Evolutionary conservation across 2,797 vertebrate genomes (phyloP).

Genomic region (Anguilla obscura): DNA sequence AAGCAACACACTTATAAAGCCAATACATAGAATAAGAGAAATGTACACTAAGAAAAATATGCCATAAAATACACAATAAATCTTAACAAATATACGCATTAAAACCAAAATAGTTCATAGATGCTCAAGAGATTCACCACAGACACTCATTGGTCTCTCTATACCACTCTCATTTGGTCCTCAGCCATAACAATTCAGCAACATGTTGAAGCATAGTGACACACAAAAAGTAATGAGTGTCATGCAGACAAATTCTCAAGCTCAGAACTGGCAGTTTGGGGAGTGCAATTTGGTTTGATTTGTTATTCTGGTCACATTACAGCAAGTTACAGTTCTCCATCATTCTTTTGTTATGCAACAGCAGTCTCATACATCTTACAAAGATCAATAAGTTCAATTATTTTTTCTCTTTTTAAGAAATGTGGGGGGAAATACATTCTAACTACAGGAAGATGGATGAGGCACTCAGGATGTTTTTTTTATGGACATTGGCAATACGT

Average conservation of each 20-base stretch:
- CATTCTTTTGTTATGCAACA: constrained; percentile 29
- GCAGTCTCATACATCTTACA: constrained; percentile 31
- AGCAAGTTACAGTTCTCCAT: constrained; percentile 22
- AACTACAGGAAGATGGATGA: constrained; percentile 30
- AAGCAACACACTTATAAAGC: too few species aligned
- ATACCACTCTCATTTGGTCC: not conserved
- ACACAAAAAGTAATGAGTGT: constrained; percentile 3
- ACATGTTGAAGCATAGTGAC: not conserved
- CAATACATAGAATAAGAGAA: too few species aligned
- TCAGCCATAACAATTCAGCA: not conserved
- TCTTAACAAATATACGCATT: not conserved
- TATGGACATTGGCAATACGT: constrained; percentile 29
- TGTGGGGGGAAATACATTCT: constrained; percentile 10
- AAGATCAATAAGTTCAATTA: constrained; percentile 39
- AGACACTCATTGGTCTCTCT: not conserved
- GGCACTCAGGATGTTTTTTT: constrained; percentile 28
- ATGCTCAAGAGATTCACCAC: not conserved
- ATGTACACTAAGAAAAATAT: not conserved
- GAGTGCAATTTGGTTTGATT: constrained; percentile 13
- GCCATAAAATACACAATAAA: not conserved
- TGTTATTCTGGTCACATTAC: constrained; percentile 33
- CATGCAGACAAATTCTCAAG: constrained; percentile 2
- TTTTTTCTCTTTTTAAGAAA: constrained; percentile 20
- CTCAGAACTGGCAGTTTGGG: not conserved
- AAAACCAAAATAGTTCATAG: not conserved